Evolutionary conservation across 2,888 invertebrate genomes (phyloP), one percentile per base, ranked within the genome.

Genomic region (Cosmia pyralina): DNA sequence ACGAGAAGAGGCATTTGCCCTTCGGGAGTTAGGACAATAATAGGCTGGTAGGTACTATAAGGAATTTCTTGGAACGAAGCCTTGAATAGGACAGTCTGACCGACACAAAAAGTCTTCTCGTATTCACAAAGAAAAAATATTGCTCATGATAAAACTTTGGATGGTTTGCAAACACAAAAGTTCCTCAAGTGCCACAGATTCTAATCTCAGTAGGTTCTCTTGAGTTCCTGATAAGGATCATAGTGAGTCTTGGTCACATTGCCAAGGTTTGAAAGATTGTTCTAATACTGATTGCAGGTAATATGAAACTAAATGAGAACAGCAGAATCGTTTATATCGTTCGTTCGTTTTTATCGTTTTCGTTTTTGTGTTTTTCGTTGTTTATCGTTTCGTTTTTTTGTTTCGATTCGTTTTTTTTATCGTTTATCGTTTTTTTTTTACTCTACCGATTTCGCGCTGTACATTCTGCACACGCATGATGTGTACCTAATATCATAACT

Each of bases 71-170:
- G 34, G 1, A 46, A 38, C 0, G 17, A 22, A 4, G 38, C 1
- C 5, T 22, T 46, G 15, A 65, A 34, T 34, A 34, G 46, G 13
- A 50, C 38, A 55, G 2, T 41, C 41, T 22, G 5, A 11, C 34
- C 22, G 22, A 57, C 50, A 46, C 57, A 0, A 8, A 65, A 75
- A 34, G 44, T 67, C 57, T 66, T 17, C 28, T 52, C 44, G 15
- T 34, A 50, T 38, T 22, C 4, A 57, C 57, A 75, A 46, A 52
- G 66, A 66, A 77, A 75, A 19, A 57, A 59, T 67, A 48, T 81
- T 28, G 55, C 28, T 59, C 46, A 52, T 48, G 65, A 66, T 71
- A 72, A 71, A 71, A 80, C 62, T 79, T 72, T 22, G 41, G 19
- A 41, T 69, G n/a, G 44, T 62, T 48, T n/a, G 38, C 34, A 72